Base-by-base conservation (phyloP, 2,797 vertebrate genomes). In the Poeciliopsis infans region DNA sequence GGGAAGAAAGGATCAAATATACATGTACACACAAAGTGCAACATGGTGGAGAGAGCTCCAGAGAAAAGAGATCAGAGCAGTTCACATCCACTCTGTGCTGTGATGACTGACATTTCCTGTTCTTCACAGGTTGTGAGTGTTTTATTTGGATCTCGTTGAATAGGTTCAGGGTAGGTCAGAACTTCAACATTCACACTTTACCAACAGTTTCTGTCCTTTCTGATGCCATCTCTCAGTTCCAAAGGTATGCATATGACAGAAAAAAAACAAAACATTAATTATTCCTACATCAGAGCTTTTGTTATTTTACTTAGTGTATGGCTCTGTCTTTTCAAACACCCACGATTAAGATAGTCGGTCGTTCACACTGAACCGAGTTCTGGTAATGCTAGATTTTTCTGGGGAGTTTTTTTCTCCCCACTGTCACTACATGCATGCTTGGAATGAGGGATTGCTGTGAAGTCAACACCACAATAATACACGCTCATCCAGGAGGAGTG, bases 21-120 rank as follows among this genome's bases (percentile, higher is more conserved):
- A 84, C 61, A 75, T 16, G 64, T 41, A 68, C 57, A 87, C 85
- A 79, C 72, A 46, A 15, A 71, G 33, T 31, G 75, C 70, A 88
- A 77, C 71, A 87, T 18, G 45, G 70, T 75, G 75, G 75, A 76
- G 86, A 84, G 84, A 86, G 88, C 82, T 82, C 82, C 77, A 81
- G 76, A 85, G 69, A 86, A 70, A 87, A 89, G 79, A 88, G 83
- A 75, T 76, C 75, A 43, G 61, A 28, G 39, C 59, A 66, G 59
- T 59, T 88, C 83, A 83, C 79, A 69, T 76, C 66, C 73, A 28
- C 70, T 77, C 78, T 28, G 84, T 80, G 86, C 70, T 41, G 82
- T 39, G 23, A 77, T 73, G 87, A 91, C 76, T 82, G 88, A 91
- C 76, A 73, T 66, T 88, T 93, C 92, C 88, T 87, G 81, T 73